Base-by-base conservation (phyloP, 2,797 vertebrate species). In the Todus mexicanus region DNA sequence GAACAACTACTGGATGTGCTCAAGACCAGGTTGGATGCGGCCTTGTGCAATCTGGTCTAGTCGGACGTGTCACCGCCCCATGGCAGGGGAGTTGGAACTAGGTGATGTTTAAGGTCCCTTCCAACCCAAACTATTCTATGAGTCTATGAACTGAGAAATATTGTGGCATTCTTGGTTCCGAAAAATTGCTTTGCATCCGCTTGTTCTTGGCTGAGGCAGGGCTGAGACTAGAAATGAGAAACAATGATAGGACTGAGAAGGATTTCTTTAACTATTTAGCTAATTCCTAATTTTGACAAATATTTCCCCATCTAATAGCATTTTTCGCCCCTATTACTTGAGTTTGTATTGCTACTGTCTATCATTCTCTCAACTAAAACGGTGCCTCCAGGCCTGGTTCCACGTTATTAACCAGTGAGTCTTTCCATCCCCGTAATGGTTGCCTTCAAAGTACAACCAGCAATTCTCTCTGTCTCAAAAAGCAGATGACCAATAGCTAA, bases 261-360 rank as follows among this genome's bases (percentile, higher is more conserved):
- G 56, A 87, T 85, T 73, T 87, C 26, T 59, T 56, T 33, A 95
- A 70, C 70, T 68, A 37, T 70, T 95, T 63, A 93, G 35, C 53
- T 66, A 92, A 77, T 84, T 91, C 37, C 17, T 38, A 76, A 23
- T 81, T 91, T 74, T 92, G 66, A 75, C 56, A 93, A 93, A 91
- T 57, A 68, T 90, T 91, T 92, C 35, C 74, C 84, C 70, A 72
- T 84, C 48, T 84, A 64, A 64, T 17, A 59, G 82, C 82, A 37
- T 87, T 94, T 94, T 91, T 89, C 68, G 86, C 60, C 56, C 38
- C 29, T 84, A 57, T 94, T 94, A 57, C 71, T 92, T 91, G 63
- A 92, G 65, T 68, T 86, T 94, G 45, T 78, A 64, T n/a, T 87
- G 53, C 73, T 93, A 33, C 33, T 0, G 0, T 40, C 56, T 64